These are phyloP conservation scores for Dorcus parallelipipedus DNA, from an alignment of 2,888 invertebrate species.

Conservation along the genomic window DNA sequence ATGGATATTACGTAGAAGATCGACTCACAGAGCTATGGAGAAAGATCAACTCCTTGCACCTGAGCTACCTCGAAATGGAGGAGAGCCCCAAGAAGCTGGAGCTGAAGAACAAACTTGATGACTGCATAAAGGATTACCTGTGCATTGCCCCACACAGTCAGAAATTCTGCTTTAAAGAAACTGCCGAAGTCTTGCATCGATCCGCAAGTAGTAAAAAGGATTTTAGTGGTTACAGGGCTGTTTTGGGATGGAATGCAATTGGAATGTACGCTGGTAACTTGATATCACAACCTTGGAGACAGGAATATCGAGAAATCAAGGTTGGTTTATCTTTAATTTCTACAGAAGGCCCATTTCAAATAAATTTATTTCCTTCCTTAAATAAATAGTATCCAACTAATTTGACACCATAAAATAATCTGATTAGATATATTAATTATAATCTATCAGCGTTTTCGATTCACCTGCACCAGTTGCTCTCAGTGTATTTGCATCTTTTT, in stretches of 20 bases:
- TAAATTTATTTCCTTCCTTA: too few relatives aligned
- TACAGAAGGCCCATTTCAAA: not conserved
- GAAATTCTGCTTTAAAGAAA: slow-evolving; percentile 75
- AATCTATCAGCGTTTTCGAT: too few relatives aligned
- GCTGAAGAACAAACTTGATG: slow-evolving; percentile 74
- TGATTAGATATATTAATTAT: too few relatives aligned
- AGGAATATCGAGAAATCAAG: slow-evolving; percentile 78
- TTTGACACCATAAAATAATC: too few relatives aligned
- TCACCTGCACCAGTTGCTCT: too few relatives aligned
- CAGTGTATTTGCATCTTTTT: too few relatives aligned
- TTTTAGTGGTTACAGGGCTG: slow-evolving; percentile 78
- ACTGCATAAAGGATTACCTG: slow-evolving; percentile 73
- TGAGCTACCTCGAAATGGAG: slow-evolving; percentile 75
- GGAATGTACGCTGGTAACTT: slow-evolving; percentile 84
- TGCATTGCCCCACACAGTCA: slow-evolving; percentile 73
- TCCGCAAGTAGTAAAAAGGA: slow-evolving; percentile 68
- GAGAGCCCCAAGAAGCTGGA: slow-evolving; percentile 75
- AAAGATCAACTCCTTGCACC: slow-evolving; percentile 72
- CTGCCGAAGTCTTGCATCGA: slow-evolving; percentile 69
- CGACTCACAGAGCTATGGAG: slow-evolving; percentile 61
- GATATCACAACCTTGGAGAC: slow-evolving; percentile 83
- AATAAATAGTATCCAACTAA: too few relatives aligned
- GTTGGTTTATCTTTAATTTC: slow-evolving; percentile 47
- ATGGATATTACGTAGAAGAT: slow-evolving; percentile 55
- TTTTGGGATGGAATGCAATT: slow-evolving; percentile 79